phyloP scores from a whole-genome alignment of 2,113 vertebrate species.

The Gobiocypris rarus region DNA sequence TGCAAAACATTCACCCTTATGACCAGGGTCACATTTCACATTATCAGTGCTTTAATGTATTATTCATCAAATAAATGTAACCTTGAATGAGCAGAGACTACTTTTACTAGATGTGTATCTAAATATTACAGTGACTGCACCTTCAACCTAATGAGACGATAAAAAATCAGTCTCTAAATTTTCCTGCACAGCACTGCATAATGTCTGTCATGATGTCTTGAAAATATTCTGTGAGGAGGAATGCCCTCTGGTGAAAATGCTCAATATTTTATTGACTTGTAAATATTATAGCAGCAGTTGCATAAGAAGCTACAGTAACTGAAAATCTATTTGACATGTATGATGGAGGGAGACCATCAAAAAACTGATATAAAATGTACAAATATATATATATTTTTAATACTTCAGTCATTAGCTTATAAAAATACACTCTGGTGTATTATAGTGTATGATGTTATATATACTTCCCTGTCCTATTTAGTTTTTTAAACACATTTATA shows the following conservation, averaged over 20 bases:
- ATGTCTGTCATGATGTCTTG: neutral
- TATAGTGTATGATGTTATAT: neutral
- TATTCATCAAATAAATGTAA: neutral
- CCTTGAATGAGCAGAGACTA: neutral
- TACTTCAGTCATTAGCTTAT: no score
- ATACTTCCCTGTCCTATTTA: neutral
- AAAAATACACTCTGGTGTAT: no score
- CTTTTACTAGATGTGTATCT: neutral
- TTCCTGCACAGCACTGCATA: neutral
- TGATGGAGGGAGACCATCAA: neutral
- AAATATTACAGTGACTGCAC: neutral
- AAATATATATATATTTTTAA: no score
- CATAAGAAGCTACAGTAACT: slow-evolving; percentile 17
- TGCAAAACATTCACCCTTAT: no score
- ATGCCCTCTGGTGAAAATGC: neutral
- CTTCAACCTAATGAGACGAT: neutral
- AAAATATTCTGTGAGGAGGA: neutral
- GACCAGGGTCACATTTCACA: neutral
- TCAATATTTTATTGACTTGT: slow-evolving; percentile 1
- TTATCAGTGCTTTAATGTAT: neutral
- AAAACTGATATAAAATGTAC: neutral
- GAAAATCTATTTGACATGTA: neutral
- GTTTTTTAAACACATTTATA: neutral
- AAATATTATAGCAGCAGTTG: neutral
- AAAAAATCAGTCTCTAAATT: neutral